Percentiles rank a stretch among this genome's conserved stretches.
phyloP scores from a whole-genome alignment of 2,113 vertebrate species.

The Dryoscopus gambensis region DNA sequence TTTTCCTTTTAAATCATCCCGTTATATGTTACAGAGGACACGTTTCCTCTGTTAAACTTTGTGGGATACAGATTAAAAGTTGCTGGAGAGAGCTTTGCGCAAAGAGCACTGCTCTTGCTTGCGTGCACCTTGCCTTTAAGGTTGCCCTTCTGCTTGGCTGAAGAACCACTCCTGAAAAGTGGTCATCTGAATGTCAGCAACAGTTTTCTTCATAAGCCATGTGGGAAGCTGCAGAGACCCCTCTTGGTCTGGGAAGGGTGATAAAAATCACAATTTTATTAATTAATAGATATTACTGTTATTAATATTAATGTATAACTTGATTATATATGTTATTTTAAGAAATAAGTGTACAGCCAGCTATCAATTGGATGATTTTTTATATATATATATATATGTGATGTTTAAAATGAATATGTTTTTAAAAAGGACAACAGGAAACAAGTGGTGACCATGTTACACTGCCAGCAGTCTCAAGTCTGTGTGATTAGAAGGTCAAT shows the following conservation, averaged over 20 bases:
- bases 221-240: background rate
- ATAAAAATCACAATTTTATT: background rate
- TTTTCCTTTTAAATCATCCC: background rate
- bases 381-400: background rate
- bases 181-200: background rate
- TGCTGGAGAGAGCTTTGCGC: background rate
- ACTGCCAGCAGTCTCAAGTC: background rate
- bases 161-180: background rate
- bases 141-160: background rate
- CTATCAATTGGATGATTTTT: background rate
- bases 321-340: background rate
- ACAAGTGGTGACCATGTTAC: background rate
- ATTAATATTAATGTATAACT: background rate
- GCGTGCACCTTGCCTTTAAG: background rate
- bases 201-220: background rate
- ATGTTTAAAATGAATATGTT: background rate
- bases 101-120: background rate
- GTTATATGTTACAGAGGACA: background rate
- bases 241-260: background rate
- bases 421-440: background rate
- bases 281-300: no score
- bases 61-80: background rate
- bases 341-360: background rate
- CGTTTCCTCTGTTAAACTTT: background rate
- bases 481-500: constrained; percentile 19